Base-by-base conservation (phyloP, 2,113 vertebrate species). In the Carassius gibelio region DNA sequence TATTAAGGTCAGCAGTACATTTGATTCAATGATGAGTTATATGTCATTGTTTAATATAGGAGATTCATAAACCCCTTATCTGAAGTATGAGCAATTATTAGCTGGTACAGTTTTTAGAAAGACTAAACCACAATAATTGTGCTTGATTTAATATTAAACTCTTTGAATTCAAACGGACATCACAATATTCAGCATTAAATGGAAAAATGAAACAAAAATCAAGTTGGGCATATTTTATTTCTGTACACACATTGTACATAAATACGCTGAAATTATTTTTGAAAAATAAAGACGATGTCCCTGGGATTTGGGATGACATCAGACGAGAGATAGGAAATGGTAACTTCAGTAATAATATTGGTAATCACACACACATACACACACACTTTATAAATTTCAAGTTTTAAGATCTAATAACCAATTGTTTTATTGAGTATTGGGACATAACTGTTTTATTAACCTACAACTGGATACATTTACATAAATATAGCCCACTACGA, bases 231-330 rank as follows among this genome's bases (percentile, higher is more conserved):
- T 69, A 71, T 82, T 82, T 80, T 82, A 82, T 82, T 82, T 71
- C 80, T 82, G 80, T 82, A 82, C 80, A 82, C 26, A 82, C 26
- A 55, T 82, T 81, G 78, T 81, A 81, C 78, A 81, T 81, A 81
- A 81, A 81, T 81, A 81, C 78, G 48, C 61, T 26, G 78, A 66
- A 81, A 71, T 71, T 9, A 69, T 82, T 34, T 71, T 52, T 50
- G 26, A 45, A 82, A 82, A 82, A 69, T 55, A 82, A 82, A 71
- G 23, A 68, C 4, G 61, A 68, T 82, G 66, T 71, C 64, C 64
- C 66, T 68, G 80, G 80, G 45, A 36, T 82, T 55, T 50, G 15
- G 23, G 61, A n/a, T 81, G 64, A 82, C 80, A 82, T 82, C 80
- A 82, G 45, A 71, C 10, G 21, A 55, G 36, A 80, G 26, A 55